Base-by-base conservation (phyloP, 53 echinoderm and acorn worm genomes). In the Holothuria leucospilota region DNA sequence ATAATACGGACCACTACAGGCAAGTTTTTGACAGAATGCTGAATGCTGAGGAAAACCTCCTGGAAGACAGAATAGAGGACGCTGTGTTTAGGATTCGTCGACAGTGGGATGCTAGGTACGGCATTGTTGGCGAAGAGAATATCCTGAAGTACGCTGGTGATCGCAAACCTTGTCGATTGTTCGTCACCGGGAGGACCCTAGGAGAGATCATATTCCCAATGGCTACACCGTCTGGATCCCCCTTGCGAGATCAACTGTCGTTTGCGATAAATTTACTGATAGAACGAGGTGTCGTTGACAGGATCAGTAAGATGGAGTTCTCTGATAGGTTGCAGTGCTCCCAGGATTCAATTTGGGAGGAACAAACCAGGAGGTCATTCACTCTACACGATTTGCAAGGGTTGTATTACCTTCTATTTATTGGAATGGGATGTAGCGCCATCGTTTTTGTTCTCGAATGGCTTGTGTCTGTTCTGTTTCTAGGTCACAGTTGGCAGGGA, bases 171-270 rank as follows among this genome's bases (percentile, higher is more conserved):
- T 96, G 96, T 85, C 91, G 94, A 39, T 73, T 96, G 82, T 91
- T 85, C 46, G 81, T 92, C 68, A 81, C 86, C 16, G 96, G 94
- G 16, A 93, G 86, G 38, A 91, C 93, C 64, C 85, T 93, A 15
- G 94, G 93, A 25, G 89, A 70, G 56, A 90, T 93, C 40, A 91
- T 85, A 81, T 96, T 88, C 59, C 86, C 96, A 39, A 82, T 96
- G 68, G 96, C 96, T 26, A 89, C 89, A 26, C 94, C 93, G 63
- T 94, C 94, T 9, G 96, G 96, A 62, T 96, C 96, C 3, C 96
- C 96, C 18, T 90, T 96, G 13, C 86, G 96, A 1, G 96, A 96
- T 67, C 96, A 96, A 62, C 91, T 96, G 39, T 87, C 94, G 18
- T 94, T 87, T 59, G 93, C 91, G 59, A 96, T 96, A 46, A 81